Percentiles rank a stretch among this genome's conserved stretches.
phyloP scores from a whole-genome alignment of 2,888 invertebrate genomes.

The Bugulina stolonifera region DNA sequence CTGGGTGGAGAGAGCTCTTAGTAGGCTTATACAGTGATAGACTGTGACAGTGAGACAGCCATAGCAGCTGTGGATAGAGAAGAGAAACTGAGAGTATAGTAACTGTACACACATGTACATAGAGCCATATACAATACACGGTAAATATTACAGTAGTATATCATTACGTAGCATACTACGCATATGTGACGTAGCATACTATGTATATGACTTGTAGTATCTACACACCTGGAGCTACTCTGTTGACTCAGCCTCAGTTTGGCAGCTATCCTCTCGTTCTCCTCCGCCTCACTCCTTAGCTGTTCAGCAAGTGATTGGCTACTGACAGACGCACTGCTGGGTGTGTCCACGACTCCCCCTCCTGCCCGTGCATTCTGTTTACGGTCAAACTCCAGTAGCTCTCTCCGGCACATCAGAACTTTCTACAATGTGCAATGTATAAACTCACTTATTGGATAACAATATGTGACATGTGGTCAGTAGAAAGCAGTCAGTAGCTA shows the following conservation, averaged over 20 bases:
- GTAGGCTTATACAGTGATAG: conserved; percentile 83
- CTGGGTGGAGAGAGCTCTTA: conserved; percentile 65
- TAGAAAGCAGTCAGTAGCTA: too few relatives aligned
- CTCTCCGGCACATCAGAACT: conserved; percentile 82
- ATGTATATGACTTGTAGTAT: too few relatives aligned
- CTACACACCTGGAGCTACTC: conserved; percentile 9
- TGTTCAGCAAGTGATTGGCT: not conserved
- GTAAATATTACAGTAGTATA: too few relatives aligned
- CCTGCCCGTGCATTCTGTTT: conserved; percentile 37
- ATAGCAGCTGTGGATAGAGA: conserved; percentile 49
- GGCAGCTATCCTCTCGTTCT: not conserved
- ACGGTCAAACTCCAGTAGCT: conserved; percentile 83
- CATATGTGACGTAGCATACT: too few relatives aligned
- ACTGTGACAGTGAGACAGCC: conserved; percentile 75
- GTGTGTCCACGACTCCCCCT: not conserved
- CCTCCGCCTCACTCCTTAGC: not conserved
- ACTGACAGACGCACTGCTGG: conserved; percentile 3
- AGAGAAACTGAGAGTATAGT: not conserved
- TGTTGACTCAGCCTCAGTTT: not conserved
- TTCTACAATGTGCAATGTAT: too few relatives aligned
- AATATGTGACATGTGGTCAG: too few relatives aligned
- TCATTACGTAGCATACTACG: too few relatives aligned
- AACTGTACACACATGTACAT: too few relatives aligned
- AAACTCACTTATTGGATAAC: too few relatives aligned
- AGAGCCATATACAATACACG: too few relatives aligned